phyloP scores from a whole-genome alignment of 2,888 invertebrate species.

The Adela reaumurella region DNA sequence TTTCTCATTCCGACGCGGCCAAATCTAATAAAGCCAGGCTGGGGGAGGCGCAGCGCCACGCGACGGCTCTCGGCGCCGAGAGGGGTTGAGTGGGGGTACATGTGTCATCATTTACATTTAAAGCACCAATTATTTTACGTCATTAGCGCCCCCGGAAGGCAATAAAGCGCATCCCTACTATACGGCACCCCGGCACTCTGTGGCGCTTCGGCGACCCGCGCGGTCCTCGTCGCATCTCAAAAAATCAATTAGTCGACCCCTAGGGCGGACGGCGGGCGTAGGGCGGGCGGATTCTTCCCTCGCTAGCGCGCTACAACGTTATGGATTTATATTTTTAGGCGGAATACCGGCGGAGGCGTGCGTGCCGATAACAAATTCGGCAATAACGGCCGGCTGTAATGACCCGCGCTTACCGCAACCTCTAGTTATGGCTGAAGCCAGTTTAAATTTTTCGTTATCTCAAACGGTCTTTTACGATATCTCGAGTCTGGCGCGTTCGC shows the following conservation, averaged over 20 bases:
- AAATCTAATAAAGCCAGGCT: neutral
- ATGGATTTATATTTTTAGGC: neutral
- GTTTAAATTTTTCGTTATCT: neutral
- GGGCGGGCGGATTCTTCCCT: neutral
- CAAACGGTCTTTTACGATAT: neutral
- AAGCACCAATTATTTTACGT: constrained; percentile 55
- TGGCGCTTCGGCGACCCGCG: too few relatives aligned
- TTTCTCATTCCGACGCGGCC: neutral
- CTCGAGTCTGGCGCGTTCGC: neutral
- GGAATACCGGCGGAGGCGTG: neutral
- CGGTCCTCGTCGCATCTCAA: neutral
- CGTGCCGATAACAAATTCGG: neutral
- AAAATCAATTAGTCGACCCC: neutral
- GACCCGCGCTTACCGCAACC: neutral
- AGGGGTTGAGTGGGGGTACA: neutral
- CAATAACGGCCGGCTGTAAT: neutral
- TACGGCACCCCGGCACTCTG: too few relatives aligned
- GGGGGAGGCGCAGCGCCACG: neutral
- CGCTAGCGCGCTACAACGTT: neutral
- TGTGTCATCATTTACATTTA: constrained; percentile 55
- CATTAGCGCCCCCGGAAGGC: constrained; percentile 47
- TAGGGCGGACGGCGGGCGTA: too few relatives aligned
- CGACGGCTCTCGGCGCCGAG: neutral
- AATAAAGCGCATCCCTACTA: constrained; percentile 53
- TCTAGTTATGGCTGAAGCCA: neutral